Conservation (phyloP, 2,113 vertebrate genomes). For the Sterna hirundo region DNA sequence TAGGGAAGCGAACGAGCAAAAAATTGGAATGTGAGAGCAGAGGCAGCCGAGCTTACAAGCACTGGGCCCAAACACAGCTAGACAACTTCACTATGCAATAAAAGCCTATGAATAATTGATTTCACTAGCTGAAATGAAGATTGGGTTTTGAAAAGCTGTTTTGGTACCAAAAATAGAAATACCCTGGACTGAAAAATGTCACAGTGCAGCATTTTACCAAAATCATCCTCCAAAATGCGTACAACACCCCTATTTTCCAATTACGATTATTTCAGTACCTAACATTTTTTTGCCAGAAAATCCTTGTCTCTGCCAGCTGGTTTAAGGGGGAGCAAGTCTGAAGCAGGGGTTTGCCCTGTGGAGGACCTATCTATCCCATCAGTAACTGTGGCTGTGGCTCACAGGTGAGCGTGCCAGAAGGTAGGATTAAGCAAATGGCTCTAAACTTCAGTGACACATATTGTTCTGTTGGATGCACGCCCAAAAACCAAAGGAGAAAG, state of each 20-base stretch:
- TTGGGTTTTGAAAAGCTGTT: not conserved
- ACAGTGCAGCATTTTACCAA: not conserved
- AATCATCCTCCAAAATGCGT: not conserved
- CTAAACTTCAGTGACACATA: not conserved
- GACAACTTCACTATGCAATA: constrained; percentile 14
- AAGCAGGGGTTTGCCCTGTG: not conserved
- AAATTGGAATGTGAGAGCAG: not conserved
- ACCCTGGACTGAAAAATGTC: not conserved
- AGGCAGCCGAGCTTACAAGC: not conserved
- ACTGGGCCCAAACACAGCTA: not conserved
- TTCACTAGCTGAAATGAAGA: constrained; percentile 6
- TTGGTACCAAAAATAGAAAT: not conserved
- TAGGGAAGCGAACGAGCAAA: not conserved
- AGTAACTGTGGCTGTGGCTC: not conserved
- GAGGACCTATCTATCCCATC: not conserved
- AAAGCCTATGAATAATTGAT: constrained; percentile 48
- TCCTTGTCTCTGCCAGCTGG: not conserved
- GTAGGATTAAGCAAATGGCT: constrained; percentile 11
- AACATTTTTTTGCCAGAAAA: not conserved
- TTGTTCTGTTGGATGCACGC: not conserved
- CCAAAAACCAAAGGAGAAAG: not conserved
- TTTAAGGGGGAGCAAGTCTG: not conserved
- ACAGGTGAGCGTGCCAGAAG: not conserved
- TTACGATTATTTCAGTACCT: not conserved
- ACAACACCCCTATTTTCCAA: not conserved